Evolutionary conservation across 2,888 invertebrate genomes (phyloP).

Genomic region (Cheilosia vulpina): DNA sequence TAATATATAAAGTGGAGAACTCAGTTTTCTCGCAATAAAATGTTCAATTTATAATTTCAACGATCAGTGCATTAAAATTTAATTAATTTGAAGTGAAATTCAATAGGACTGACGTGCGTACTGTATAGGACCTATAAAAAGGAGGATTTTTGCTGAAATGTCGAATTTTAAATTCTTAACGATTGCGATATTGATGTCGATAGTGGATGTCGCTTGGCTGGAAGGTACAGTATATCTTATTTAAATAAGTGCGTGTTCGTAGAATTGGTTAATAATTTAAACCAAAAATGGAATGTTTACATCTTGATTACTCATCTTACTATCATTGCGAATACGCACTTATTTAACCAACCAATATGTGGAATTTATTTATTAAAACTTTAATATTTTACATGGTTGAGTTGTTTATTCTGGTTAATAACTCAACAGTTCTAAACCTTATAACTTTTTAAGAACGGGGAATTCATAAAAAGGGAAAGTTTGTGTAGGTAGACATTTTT

Average conservation of each 20-base stretch:
- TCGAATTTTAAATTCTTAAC: constrained; percentile 30
- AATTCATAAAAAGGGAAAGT: too few relatives aligned
- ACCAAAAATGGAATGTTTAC: too few relatives aligned
- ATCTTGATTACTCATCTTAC: too few relatives aligned
- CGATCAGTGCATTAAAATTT: constrained; percentile 1
- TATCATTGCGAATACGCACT: too few relatives aligned
- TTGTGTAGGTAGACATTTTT: too few relatives aligned
- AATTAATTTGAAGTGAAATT: not conserved
- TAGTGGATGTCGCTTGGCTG: constrained; percentile 26
- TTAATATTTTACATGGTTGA: too few relatives aligned
- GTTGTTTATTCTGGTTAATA: too few relatives aligned
- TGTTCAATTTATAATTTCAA: constrained; percentile 19
- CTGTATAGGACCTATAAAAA: not conserved
- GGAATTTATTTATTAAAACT: too few relatives aligned
- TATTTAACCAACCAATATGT: too few relatives aligned
- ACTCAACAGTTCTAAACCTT: too few relatives aligned
- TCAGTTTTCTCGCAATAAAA: constrained; percentile 20
- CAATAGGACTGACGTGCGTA: not conserved
- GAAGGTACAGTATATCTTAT: constrained; percentile 42
- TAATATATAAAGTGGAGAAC: not conserved
- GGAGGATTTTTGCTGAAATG: constrained; percentile 33
- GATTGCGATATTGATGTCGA: constrained; percentile 25
- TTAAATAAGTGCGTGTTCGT: not conserved
- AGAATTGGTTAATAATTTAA: too few relatives aligned
- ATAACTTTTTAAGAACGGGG: too few relatives aligned